Evolutionary conservation across 2,888 invertebrate species (phyloP), one percentile per base, ranked within the genome.

Genomic region (Melipona bicolor): DNA sequence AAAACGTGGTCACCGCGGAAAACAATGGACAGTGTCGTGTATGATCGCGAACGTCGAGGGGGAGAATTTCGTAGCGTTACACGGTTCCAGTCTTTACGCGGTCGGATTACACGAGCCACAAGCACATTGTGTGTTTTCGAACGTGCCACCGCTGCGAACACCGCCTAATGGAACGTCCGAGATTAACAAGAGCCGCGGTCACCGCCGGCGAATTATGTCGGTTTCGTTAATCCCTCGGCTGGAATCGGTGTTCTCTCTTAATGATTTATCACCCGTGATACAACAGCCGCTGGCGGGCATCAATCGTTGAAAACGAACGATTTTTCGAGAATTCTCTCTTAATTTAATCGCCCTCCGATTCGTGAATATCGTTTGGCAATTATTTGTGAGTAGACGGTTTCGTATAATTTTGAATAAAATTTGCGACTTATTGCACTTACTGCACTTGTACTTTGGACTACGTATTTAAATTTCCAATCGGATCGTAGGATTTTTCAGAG

Each of bases 81-180:
- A 81, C 74, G 77, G 71, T 62, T 68, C 70, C 79, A 75, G 85
- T 79, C 85, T 85, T 85, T 79, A 73, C 64, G 81, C 61, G 85
- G 81, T 75, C 79, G 86, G 82, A 85, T 85, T 82, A 82, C 85
- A 82, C 49, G 71, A 74, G 54, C n/a, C 70, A n/a, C 71, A 78
- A 71, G 64, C 70, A 61, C 83, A 75, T 56, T 56, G 73, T 74
- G 62, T 61, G 43, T 43, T 68, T 56, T 43, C 76, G 32, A 74
- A 79, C 75, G 50, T 24, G 72, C 83, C 84, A 56, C 84, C 43
- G 43, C 43, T 77, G 80, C 77, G 84, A 77, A 80, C 84, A 80
- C 71, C 68, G 62, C 80, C 82, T 82, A 87, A 87, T 87, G 84
- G 84, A 87, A 83, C 80, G 65, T 76, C 68, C 80, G 80, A 81